Evolutionary conservation across 1,140 invertebrate genomes (phyloP).

Genomic region (Gonatopus flavifemur): DNA sequence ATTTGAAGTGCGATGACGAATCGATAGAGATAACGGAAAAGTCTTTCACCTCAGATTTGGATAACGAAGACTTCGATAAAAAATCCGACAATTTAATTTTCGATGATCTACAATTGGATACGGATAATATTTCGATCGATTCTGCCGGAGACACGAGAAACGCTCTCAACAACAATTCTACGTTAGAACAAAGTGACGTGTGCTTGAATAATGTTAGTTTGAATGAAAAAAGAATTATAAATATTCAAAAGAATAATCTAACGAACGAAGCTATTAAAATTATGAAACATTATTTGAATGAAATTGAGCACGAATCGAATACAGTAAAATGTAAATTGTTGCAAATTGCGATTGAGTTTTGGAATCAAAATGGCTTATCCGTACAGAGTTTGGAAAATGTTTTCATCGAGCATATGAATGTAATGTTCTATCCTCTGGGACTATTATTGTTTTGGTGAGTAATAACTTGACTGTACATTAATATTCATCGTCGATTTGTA

Average conservation of each 20-base stretch:
- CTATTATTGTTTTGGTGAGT: slow-evolving; percentile 54
- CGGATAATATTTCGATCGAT: not conserved
- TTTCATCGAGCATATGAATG: slow-evolving; percentile 50
- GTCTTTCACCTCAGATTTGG: slow-evolving; percentile 23
- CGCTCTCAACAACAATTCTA: slow-evolving; percentile 10
- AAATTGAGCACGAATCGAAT: slow-evolving; percentile 50
- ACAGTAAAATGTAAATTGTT: slow-evolving; percentile 46
- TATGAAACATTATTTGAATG: slow-evolving; percentile 54
- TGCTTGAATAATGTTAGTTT: not conserved
- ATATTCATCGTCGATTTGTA: slow-evolving; percentile 25
- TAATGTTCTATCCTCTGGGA: slow-evolving; percentile 55
- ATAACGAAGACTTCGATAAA: slow-evolving; percentile 23
- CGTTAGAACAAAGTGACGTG: not conserved
- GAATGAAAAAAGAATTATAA: slow-evolving; percentile 1
- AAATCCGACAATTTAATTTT: slow-evolving; percentile 19
- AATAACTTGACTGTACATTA: slow-evolving; percentile 22
- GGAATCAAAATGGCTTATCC: slow-evolving; percentile 54
- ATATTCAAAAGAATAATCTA: slow-evolving; percentile 25
- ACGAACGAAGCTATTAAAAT: slow-evolving; percentile 40
- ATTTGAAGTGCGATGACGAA: slow-evolving; percentile 38
- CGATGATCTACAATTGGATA: not conserved
- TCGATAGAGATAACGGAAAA: slow-evolving; percentile 27
- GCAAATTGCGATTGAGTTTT: slow-evolving; percentile 52
- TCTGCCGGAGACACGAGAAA: slow-evolving; percentile 10
- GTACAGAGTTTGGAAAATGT: slow-evolving; percentile 54